Base-by-base conservation (phyloP, 2,797 vertebrate genomes). In the Oryzias sinensis region DNA sequence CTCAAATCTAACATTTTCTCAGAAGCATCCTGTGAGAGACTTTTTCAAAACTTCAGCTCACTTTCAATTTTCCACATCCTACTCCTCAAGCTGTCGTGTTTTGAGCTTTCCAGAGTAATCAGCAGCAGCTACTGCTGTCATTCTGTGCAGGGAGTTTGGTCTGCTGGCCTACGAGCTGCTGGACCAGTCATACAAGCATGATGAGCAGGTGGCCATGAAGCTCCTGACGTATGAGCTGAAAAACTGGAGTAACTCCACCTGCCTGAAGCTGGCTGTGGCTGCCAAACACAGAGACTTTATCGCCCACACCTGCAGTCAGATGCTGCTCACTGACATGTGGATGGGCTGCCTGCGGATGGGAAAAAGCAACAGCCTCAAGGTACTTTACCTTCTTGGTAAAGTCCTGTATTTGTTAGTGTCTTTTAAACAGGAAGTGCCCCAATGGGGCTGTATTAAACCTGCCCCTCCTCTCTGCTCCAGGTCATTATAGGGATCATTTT, bases 241-340 rank as follows among this genome's bases (percentile, higher is more conserved):
- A 79, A 97, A 98, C 89, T 99, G 97, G 97, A 98, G 97, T 53
- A 96, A 96, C 81, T 98, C 95, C 4, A 99, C 97, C 24, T 98
- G 96, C 63, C 90, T 99, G 72, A 98, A 99, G 53, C 67, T 99
- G 60, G 97, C 97, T 0, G 97, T 99, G 11, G 96, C 97, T 0
- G 97, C 96, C 65, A 99, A 99, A 64, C 97, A 98, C 85, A 73
- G 96, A 44, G 96, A 99, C 81, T 99, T 99, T 80, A 97, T 99
- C 1, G 97, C 97, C 1, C 97, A 99, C 87, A 98, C 97, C 1
- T 99, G 97, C 89, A 97, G 96, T 80, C 97, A 98, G 91, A 97
- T 37, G 33, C 33, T 37, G 33, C 33, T 37, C 3, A 37, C 33
- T 37, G 33, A 37, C 33, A 99, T 99, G 96, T 98, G 97, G 97